Evolutionary conservation across 2,888 invertebrate species (phyloP), one percentile per base, ranked within the genome.

Genomic region (Sclerodermus sp.): DNA sequence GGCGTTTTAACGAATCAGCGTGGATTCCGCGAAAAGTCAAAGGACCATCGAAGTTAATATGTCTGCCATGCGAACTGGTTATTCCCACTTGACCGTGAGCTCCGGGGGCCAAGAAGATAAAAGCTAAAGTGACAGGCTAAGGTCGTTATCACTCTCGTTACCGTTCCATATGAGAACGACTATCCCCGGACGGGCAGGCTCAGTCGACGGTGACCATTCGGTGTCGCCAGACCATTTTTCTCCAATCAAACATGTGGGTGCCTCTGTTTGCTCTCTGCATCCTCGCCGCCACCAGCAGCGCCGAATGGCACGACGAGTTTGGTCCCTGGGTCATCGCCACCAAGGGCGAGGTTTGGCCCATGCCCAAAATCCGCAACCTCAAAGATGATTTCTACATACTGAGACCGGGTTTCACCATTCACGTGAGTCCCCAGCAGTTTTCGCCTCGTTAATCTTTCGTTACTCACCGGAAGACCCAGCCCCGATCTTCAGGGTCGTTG

Each of bases 331-430:
- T 82, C 12, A 78, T 74, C 1, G 79, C 85, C 0, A 85, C 86
- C 0, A 79, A 81, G 52, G 89, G 89, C 1, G 82, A 84, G 72
- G 82, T 87, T 1, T 89, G 89, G 89, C 90, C 90, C 0, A 78
- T 82, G 66, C 87, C 88, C 0, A 83, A 83, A 53, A 60, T 77
- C 10, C 74, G 78, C 54, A 60, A 64, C 10, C 55, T 72, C 16
- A 65, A 67, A 30, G 64, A 74, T 14, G 72, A 73, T 4, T 82
- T 75, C 73, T 80, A 79, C 59, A 68, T 78, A 43, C 73, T 84
- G 30, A 68, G 81, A 47, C 81, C 83, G 1, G 23, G 23, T 5
- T 23, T 23, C 23, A 23, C 23, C 48, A 78, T 85, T 42, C 54
- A 57, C 44, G 71, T 72, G 49, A 64, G 64, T 59, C 10, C 6